Percentiles rank a stretch among this genome's conserved stretches.
Evolutionary conservation across 2,888 invertebrate genomes (phyloP).

Genomic region (Melinaea menophilus): DNA sequence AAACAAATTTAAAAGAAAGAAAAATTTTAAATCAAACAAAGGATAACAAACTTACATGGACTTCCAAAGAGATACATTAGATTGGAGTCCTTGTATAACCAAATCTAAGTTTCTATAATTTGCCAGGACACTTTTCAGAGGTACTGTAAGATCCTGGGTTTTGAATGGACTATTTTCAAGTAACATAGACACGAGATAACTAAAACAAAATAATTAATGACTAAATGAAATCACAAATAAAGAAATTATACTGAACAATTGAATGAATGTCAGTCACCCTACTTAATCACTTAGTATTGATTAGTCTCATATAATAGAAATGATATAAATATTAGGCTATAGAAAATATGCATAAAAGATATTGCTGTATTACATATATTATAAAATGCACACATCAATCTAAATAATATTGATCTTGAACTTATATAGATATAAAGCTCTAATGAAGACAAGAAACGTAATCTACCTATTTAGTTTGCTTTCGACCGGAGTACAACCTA

Average conservation of each 20-base stretch:
- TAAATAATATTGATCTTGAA: too few species aligned
- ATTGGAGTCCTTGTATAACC: conserved; percentile 72
- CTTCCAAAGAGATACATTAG: conserved; percentile 57
- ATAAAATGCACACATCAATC: neutral
- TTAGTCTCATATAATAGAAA: too few species aligned
- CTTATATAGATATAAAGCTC: too few species aligned
- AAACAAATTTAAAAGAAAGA: too few species aligned
- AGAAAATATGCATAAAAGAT: neutral
- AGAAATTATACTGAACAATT: too few species aligned
- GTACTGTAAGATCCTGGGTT: conserved; percentile 64
- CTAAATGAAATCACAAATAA: too few species aligned
- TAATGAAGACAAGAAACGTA: neutral
- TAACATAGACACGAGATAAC: conserved; percentile 57
- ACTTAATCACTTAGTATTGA: too few species aligned
- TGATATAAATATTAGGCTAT: too few species aligned
- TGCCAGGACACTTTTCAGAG: conserved; percentile 67
- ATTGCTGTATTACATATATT: neutral
- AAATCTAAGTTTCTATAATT: conserved; percentile 73
- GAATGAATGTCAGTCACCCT: too few species aligned
- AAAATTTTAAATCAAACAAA: neutral
- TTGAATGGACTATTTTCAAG: conserved; percentile 56
- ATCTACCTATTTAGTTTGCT: conserved; percentile 73
- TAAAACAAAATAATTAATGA: conserved; percentile 35
- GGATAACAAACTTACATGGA: conserved; percentile 49
- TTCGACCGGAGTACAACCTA: conserved; percentile 79